Conservation (phyloP, 2,113 vertebrate species). For the Tympanuchus pallidicinctus region DNA sequence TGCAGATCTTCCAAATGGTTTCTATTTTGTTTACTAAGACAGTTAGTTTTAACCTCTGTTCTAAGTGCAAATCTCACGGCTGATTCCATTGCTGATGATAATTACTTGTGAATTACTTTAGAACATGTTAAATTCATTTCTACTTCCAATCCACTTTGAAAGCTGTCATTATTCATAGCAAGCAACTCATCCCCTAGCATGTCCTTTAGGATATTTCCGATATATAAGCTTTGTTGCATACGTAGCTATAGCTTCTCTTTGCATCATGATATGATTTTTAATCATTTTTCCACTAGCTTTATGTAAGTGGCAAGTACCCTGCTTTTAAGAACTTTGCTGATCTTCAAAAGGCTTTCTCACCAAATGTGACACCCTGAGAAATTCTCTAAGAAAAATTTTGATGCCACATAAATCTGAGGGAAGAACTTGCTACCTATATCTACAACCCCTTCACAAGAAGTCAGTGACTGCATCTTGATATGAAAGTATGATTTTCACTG, state of each 20-base stretch:
- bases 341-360: background rate
- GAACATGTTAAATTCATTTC: background rate
- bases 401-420: background rate
- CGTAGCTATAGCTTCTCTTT: background rate
- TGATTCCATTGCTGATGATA: background rate
- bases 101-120: background rate
- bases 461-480: background rate
- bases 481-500: background rate
- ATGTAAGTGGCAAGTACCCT: background rate
- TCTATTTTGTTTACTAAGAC: background rate
- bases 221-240: background rate
- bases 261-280: background rate
- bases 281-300: background rate
- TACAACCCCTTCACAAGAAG: background rate
- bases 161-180: background rate
- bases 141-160: background rate
- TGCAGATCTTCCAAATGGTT: background rate
- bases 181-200: background rate
- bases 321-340: background rate
- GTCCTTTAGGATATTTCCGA: background rate
- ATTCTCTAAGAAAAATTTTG: background rate
- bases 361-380: background rate
- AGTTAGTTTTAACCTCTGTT: background rate
- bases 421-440: background rate
- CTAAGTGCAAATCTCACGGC: background rate